Evolutionary conservation across 53 echinoderm and acorn worm species (phyloP).

Genomic region (Patiria pectinifera): DNA sequence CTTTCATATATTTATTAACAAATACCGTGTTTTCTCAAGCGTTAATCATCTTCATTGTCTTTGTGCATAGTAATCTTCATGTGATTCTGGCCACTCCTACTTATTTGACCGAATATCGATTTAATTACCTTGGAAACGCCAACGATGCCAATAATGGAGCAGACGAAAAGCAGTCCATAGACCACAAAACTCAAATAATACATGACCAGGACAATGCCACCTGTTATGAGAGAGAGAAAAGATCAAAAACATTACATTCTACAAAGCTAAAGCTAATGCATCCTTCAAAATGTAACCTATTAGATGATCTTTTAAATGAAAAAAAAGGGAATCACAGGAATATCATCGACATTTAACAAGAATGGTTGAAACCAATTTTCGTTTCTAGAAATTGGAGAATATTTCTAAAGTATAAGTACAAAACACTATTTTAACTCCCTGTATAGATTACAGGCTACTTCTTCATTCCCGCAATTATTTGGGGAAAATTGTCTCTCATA

Average conservation of each 20-base stretch:
- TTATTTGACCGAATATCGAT: neutral
- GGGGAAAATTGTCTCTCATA: too few species aligned
- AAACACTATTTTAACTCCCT: too few species aligned
- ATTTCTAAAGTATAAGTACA: too few species aligned
- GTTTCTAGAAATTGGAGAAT: too few species aligned
- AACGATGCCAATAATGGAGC: slow-evolving; percentile 21
- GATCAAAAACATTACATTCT: neutral
- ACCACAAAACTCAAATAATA: slow-evolving; percentile 7
- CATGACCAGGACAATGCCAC: slow-evolving; percentile 6
- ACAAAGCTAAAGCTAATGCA: too few species aligned
- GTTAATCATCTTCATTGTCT: neutral
- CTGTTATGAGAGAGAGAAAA: neutral
- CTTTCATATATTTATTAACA: neutral
- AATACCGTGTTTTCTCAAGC: neutral
- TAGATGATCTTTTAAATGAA: too few species aligned
- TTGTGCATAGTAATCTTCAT: too few species aligned
- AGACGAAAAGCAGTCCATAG: neutral
- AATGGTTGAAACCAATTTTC: neutral
- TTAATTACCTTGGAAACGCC: slow-evolving; percentile 34
- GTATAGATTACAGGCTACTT: too few species aligned
- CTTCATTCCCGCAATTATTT: too few species aligned
- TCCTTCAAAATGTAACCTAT: too few species aligned
- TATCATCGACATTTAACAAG: neutral
- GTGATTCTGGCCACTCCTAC: too few species aligned
- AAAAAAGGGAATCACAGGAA: too few species aligned